Conservation (phyloP, 1,140 invertebrate species). For the Chlorops oryzae region DNA sequence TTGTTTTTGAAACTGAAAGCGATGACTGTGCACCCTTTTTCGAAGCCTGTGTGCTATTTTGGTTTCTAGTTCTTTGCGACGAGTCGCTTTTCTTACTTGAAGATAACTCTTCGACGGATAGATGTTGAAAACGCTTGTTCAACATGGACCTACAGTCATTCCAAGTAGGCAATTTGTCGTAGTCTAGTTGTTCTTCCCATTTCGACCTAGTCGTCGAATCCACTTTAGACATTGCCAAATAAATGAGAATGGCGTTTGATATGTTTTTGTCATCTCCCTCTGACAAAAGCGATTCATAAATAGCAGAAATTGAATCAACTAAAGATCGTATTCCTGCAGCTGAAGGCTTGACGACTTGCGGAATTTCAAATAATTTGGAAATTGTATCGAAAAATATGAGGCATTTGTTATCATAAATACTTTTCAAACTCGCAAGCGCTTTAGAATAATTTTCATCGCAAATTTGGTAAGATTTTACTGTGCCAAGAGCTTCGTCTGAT, state of each 20-base stretch:
- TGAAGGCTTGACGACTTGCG: no score
- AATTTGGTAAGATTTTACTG: no score
- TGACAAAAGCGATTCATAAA: slow-evolving; percentile 12
- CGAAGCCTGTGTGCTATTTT: not conserved
- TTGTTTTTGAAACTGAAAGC: no score
- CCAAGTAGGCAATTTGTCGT: slow-evolving; percentile 8
- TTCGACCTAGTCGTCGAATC: slow-evolving; percentile 9
- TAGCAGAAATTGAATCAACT: slow-evolving; percentile 8
- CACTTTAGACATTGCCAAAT: slow-evolving; percentile 13
- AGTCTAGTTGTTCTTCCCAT: slow-evolving; percentile 12
- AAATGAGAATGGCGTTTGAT: slow-evolving; percentile 4
- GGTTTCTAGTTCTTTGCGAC: not conserved
- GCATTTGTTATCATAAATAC: no score
- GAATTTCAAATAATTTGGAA: no score
- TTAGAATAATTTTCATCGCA: no score
- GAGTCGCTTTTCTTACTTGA: slow-evolving; percentile 3
- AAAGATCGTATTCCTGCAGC: no score
- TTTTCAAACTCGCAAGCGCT: no score
- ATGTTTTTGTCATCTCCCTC: slow-evolving; percentile 9
- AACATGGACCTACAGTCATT: slow-evolving; percentile 3
- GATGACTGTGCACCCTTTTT: no score
- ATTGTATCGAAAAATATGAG: no score
- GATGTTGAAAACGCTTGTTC: slow-evolving; percentile 11
- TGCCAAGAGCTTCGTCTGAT: no score
- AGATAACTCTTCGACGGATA: slow-evolving; percentile 11